Conservation (phyloP, 2,113 vertebrate genomes). For the Terrapene triunguis region DNA sequence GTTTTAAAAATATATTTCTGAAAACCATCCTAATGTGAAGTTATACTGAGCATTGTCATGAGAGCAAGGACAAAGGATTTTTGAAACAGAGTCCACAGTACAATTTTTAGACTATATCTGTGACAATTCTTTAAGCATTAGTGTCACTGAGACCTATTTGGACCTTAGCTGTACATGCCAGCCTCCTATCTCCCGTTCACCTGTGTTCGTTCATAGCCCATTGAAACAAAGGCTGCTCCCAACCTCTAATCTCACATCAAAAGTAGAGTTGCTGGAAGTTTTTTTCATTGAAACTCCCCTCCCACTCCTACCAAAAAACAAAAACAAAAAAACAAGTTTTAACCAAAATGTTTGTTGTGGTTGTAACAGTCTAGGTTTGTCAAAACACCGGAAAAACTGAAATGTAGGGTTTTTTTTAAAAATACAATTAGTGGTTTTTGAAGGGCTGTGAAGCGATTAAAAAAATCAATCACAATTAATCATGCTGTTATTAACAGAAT, state of each 20-base stretch:
- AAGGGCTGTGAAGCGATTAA: too few relatives aligned
- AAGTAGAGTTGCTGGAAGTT: not conserved
- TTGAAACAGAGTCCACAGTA: not conserved
- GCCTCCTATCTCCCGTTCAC: not conserved
- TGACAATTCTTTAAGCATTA: not conserved
- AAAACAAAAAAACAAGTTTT: not conserved
- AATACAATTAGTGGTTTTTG: too few relatives aligned
- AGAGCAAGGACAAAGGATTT: not conserved
- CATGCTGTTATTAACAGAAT: too few relatives aligned
- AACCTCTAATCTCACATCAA: not conserved
- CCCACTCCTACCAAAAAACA: not conserved
- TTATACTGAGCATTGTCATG: not conserved
- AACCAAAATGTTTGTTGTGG: not conserved
- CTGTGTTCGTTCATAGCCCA: not conserved
- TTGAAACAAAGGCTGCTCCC: not conserved
- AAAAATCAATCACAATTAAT: too few relatives aligned
- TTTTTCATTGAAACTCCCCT: not conserved
- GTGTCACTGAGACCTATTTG: not conserved
- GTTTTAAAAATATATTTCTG: not conserved
- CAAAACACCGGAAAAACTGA: not conserved
- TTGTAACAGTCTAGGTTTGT: not conserved
- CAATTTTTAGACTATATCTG: not conserved
- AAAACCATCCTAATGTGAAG: not conserved
- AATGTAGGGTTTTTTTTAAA: not conserved
- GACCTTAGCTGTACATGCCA: not conserved